These are phyloP conservation scores for Trichonephila clavipes DNA, from an alignment of 1,140 invertebrate species.

Conservation along the genomic window DNA sequence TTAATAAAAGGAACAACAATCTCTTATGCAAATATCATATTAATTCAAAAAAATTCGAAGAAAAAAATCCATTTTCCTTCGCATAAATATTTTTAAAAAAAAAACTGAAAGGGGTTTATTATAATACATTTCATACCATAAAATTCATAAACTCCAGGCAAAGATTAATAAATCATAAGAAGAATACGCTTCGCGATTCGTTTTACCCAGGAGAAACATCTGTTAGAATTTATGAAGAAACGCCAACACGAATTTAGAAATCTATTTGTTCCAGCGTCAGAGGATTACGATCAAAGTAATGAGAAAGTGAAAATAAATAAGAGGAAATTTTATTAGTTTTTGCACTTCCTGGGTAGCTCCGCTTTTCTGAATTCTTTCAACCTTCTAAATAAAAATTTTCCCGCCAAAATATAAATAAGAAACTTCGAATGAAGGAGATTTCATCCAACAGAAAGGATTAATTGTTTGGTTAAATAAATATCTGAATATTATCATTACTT, in stretches of 20 bases:
- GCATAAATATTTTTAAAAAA: too few relatives aligned
- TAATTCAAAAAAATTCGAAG: too few relatives aligned
- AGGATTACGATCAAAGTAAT: neutral
- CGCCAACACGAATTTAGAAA: slow-evolving; percentile 2
- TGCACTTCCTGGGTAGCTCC: neutral
- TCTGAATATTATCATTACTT: neutral
- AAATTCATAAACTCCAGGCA: neutral
- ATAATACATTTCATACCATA: neutral
- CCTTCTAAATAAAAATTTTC: neutral
- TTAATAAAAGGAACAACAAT: too few relatives aligned
- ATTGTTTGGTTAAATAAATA: neutral
- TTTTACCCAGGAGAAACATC: neutral
- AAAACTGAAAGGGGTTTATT: too few relatives aligned
- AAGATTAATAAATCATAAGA: neutral
- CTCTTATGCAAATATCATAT: too few relatives aligned
- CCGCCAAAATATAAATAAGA: neutral
- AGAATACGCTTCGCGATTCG: neutral
- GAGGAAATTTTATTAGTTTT: neutral
- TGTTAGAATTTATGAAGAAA: neutral
- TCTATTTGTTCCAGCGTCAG: neutral
- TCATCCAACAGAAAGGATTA: neutral
- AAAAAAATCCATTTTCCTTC: too few relatives aligned
- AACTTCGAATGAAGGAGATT: neutral
- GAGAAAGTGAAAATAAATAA: neutral
- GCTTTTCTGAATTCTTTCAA: neutral